Evolutionary conservation across 2,888 invertebrate species (phyloP), one percentile per base, ranked within the genome.

Genomic region (Lasioglossum figueresi): DNA sequence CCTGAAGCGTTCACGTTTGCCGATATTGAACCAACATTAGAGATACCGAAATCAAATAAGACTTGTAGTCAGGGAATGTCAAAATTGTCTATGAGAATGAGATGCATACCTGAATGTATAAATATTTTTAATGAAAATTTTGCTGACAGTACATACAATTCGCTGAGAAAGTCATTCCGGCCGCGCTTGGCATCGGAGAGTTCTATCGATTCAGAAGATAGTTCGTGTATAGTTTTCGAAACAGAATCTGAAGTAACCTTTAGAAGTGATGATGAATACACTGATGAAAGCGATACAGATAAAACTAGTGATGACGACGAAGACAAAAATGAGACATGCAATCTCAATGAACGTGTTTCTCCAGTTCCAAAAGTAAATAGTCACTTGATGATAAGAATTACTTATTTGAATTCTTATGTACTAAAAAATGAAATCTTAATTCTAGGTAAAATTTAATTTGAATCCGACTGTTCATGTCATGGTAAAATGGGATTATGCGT

Each of bases 401-500:
- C n/a, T 74, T 56, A 34, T 45, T 70, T 76, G 5, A 40, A 40
- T 45, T 78, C 40, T n/a, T 23, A 27, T 27, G 23, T 86, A 76
- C 52, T 80, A 75, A 83, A 56, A 12, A 68, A 79, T 52, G 56
- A 71, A 8, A 80, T 66, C 89, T 82, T 82, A 78, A 40, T 91
- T 94, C 23, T 87, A 96, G 96, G 96, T 96, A n/a, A 95, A 95
- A 71, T 96, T 96, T 86, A 95, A 95, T 59, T 90, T 93, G 14
- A 93, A 94, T 43, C 94, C 95, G 10, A 93, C 92, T 76, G 94
- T 96, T 19, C 96, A 96, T 88, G 93, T 92, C 1, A 96, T 96
- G 95, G 90, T 96, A 2, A 93, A 95, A 83, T 96, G 96, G 96
- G 94, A 96, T 68, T 96, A 93, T 88, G 96, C 96, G 0, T 96